Evolutionary conservation across 2,113 vertebrate species (phyloP).

Genomic region (Pseudolaguvia tuberculata): DNA sequence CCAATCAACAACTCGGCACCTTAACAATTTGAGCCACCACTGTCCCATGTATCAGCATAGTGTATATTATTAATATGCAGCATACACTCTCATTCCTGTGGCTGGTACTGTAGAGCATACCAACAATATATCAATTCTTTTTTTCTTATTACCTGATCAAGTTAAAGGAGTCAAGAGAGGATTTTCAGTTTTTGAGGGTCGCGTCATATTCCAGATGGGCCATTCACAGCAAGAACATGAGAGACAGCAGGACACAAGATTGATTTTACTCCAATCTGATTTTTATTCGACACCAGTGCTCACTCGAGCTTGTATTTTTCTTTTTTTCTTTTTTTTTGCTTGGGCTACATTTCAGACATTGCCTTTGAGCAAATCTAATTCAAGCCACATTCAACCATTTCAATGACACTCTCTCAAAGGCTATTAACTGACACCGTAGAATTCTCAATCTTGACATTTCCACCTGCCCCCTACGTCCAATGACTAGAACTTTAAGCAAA

Average conservation of each 20-base stretch:
- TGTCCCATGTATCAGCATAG: too few species aligned
- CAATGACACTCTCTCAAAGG: conserved; percentile 25
- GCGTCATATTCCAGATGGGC: conserved; percentile 6
- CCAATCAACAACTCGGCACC: too few species aligned
- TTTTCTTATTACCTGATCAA: too few species aligned
- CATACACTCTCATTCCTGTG: too few species aligned
- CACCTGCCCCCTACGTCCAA: conserved; percentile 26
- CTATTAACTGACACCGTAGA: conserved; percentile 29
- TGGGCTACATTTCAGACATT: conserved; percentile 7
- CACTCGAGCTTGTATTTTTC: conserved; percentile 11
- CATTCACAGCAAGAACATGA: conserved; percentile 8
- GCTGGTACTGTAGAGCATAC: too few species aligned
- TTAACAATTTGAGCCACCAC: too few species aligned
- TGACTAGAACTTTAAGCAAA: conserved; percentile 19
- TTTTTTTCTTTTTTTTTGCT: neutral
- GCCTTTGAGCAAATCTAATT: conserved; percentile 35
- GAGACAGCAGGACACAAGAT: conserved; percentile 35
- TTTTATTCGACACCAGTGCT: conserved; percentile 33
- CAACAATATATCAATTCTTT: too few species aligned
- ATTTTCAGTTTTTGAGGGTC: neutral
- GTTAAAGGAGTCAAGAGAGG: neutral
- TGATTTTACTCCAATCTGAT: conserved; percentile 41
- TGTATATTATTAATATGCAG: too few species aligned
- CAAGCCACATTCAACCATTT: conserved; percentile 25
- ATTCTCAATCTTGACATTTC: conserved; percentile 25